A percentile compares a stretch with the other conserved stretches of the same genome.
These are phyloP conservation scores for Nerophis ophidion DNA, from an alignment of 2,113 vertebrate genomes.

Conservation along the genomic window DNA sequence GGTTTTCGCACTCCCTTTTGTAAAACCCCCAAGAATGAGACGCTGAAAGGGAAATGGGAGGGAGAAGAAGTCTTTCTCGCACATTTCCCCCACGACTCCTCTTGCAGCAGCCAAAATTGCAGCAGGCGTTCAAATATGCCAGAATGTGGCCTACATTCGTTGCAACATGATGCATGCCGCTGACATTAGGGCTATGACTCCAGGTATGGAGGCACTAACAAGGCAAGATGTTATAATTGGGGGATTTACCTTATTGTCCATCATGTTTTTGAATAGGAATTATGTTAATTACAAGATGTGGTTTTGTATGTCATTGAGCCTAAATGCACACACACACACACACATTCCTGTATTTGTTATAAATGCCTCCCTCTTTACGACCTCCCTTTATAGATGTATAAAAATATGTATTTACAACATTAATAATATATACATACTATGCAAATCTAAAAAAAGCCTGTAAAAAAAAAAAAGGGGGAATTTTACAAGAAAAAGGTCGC, in stretches of 20 bases:
- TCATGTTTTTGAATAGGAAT: neutral
- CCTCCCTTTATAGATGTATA: too few species aligned
- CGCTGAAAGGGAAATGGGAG: neutral
- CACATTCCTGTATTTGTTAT: too few species aligned
- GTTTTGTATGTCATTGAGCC: neutral
- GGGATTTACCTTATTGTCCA: neutral
- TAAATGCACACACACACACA: neutral
- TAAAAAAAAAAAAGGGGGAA: too few species aligned
- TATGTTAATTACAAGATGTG: too few species aligned
- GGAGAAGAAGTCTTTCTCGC: constrained; percentile 8
- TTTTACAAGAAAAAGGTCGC: too few species aligned
- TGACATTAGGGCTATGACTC: constrained; percentile 54
- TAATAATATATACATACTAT: too few species aligned
- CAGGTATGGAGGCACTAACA: constrained; percentile 54
- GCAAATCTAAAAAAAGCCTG: too few species aligned
- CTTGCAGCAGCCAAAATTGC: constrained; percentile 11
- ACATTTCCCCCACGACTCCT: constrained; percentile 17
- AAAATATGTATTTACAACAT: too few species aligned
- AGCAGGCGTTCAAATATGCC: constrained; percentile 14
- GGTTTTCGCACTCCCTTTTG: constrained; percentile 44
- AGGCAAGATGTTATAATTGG: constrained; percentile 9
- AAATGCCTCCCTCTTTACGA: too few species aligned
- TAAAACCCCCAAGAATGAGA: constrained; percentile 30
- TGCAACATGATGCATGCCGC: constrained; percentile 1
- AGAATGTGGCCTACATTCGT: constrained; percentile 12